Evolutionary conservation across 2,888 invertebrate species (phyloP).

Genomic region (Agrochola lota): DNA sequence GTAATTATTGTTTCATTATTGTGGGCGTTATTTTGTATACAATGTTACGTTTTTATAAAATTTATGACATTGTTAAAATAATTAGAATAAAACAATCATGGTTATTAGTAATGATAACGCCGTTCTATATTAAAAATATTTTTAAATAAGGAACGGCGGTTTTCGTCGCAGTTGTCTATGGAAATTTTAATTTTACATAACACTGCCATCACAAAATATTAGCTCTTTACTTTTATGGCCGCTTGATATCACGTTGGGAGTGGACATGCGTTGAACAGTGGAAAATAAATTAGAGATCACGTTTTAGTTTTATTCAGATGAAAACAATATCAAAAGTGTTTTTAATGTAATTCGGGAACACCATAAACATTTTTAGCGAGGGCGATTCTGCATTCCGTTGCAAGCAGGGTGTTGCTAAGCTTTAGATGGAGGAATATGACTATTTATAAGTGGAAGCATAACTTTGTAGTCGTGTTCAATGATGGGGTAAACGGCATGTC

Average conservation of each 20-base stretch:
- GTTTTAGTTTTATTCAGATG: constrained; percentile 9
- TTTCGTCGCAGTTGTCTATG: constrained; percentile 31
- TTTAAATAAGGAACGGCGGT: constrained; percentile 10
- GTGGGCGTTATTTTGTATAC: constrained; percentile 51
- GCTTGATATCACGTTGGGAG: constrained; percentile 82
- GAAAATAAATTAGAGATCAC: constrained; percentile 65
- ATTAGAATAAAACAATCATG: constrained; percentile 23
- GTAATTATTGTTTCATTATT: constrained; percentile 50
- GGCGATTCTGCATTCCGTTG: constrained; percentile 42
- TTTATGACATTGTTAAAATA: constrained; percentile 19
- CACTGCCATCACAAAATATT: constrained; percentile 64
- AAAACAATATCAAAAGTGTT: constrained; percentile 13
- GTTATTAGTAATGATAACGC: neutral
- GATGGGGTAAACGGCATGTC: constrained; percentile 72
- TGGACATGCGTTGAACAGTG: constrained; percentile 72
- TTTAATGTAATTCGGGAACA: constrained; percentile 53
- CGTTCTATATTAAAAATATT: neutral
- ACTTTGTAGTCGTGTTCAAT: constrained; percentile 65
- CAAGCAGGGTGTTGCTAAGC: constrained; percentile 64
- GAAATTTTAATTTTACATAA: constrained; percentile 50
- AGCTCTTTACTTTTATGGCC: constrained; percentile 80
- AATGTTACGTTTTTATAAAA: constrained; percentile 53
- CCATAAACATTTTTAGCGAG: constrained; percentile 51
- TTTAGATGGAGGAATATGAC: constrained; percentile 48
- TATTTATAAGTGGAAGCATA: constrained; percentile 61